Evolutionary conservation across 2,113 vertebrate species (phyloP).

Genomic region (Hassar affinis): DNA sequence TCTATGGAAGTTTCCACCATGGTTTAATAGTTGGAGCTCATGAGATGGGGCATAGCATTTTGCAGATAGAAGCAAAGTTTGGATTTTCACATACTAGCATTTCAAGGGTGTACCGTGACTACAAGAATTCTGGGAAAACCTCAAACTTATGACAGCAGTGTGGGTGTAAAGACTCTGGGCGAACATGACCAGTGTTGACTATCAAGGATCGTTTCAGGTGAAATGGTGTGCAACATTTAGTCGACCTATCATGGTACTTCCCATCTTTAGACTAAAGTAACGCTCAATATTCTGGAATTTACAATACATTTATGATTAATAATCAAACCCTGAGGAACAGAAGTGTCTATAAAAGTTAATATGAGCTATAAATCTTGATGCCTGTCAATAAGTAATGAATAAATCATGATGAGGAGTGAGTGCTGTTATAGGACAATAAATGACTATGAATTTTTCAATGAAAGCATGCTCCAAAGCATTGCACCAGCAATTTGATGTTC

Average conservation of each 20-base stretch:
- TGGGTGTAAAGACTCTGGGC: too few relatives aligned
- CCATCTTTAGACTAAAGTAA: neutral
- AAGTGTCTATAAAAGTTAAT: neutral
- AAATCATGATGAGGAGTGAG: neutral
- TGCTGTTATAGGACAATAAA: neutral
- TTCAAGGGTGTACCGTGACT: too few relatives aligned
- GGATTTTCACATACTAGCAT: too few relatives aligned
- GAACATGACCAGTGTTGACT: too few relatives aligned
- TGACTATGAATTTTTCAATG: neutral
- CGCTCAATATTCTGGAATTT: neutral
- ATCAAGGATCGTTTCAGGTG: too few relatives aligned
- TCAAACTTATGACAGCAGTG: too few relatives aligned
- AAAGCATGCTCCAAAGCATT: neutral
- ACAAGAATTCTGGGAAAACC: too few relatives aligned
- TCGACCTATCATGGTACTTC: neutral
- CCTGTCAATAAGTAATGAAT: neutral
- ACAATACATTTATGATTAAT: neutral
- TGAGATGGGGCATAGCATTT: too few relatives aligned
- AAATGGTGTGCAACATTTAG: neutral
- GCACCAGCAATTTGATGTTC: neutral
- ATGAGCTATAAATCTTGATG: neutral
- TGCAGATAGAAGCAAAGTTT: too few relatives aligned
- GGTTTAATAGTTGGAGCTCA: too few relatives aligned
- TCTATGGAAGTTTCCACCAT: too few relatives aligned
- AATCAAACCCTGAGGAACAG: neutral